Percentiles rank a stretch among this genome's conserved stretches.
Conservation (phyloP, 2,888 invertebrate genomes). For the Apodemia zela region DNA sequence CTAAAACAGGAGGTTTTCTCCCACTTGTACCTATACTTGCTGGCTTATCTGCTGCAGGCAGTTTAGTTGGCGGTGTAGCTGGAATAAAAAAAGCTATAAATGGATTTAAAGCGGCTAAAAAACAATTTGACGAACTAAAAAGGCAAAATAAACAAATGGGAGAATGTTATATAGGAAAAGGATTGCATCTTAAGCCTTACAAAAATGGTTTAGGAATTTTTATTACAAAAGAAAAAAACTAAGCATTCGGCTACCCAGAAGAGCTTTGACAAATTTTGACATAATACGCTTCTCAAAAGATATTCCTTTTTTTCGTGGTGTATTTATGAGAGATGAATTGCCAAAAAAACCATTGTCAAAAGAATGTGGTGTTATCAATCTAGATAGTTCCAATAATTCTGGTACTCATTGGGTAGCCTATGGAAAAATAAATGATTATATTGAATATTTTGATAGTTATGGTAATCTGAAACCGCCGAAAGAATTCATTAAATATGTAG, state of each 20-base stretch:
- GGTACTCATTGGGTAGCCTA: conserved; percentile 24
- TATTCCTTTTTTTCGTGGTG: conserved; percentile 30
- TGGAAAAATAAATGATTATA: conserved; percentile 19
- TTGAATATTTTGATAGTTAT: conserved; percentile 24
- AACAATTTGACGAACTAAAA: conserved; percentile 23
- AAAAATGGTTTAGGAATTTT: conserved; percentile 6
- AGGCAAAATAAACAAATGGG: conserved; percentile 14
- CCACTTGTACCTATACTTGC: conserved; percentile 48
- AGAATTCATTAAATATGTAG: conserved; percentile 21
- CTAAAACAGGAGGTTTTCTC: conserved; percentile 45
- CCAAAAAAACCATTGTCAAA: conserved; percentile 31
- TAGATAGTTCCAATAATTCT: conserved; percentile 25
- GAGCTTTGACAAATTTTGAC: background rate
- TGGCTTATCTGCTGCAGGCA: conserved; percentile 43
- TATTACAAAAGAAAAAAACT: conserved; percentile 6
- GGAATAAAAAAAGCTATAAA: conserved; percentile 42
- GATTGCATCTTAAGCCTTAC: background rate
- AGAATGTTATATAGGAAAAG: conserved; percentile 18
- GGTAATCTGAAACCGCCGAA: conserved; percentile 23
- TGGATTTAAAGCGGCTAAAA: conserved; percentile 40
- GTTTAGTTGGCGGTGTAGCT: conserved; percentile 45
- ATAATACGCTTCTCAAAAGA: background rate
- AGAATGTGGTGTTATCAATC: conserved; percentile 21
- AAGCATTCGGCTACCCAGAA: background rate
- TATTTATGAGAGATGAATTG: conserved; percentile 31